These are phyloP conservation scores for Hozukius guyotensis DNA, from an alignment of 2,797 vertebrate species.

Conservation along the genomic window DNA sequence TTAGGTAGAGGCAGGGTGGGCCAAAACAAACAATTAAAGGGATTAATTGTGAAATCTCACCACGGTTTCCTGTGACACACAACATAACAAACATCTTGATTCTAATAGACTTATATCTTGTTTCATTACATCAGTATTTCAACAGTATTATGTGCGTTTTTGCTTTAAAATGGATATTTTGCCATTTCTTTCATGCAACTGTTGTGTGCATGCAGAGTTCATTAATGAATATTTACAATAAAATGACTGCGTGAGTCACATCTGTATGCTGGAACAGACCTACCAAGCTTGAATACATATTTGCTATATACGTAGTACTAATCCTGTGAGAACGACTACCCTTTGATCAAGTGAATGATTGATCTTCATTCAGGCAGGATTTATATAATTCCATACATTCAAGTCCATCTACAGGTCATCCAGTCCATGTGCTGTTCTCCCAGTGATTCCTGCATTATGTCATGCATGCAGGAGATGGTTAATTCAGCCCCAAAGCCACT, in stretches of 20 bases:
- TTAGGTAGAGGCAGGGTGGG: neutral
- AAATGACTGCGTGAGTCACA: conserved; percentile 14
- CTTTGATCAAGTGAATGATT: conserved; percentile 40
- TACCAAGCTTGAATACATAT: conserved; percentile 22
- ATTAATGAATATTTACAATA: neutral
- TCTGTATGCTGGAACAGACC: conserved; percentile 34
- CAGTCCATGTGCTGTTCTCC: neutral
- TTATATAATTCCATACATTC: conserved; percentile 1
- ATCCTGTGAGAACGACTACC: conserved; percentile 17
- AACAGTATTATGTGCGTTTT: neutral
- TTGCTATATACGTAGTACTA: conserved; percentile 13
- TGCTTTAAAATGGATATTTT: neutral
- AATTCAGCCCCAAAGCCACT: neutral
- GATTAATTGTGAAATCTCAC: neutral
- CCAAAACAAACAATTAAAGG: neutral
- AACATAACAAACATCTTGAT: neutral
- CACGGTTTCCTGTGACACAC: neutral
- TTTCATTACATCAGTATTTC: neutral
- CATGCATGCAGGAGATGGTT: neutral
- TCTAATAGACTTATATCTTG: neutral
- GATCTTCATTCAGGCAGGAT: conserved; percentile 27
- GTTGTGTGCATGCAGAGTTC: neutral
- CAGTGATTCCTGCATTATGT: neutral
- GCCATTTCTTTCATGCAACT: neutral
- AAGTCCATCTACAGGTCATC: neutral